These are phyloP conservation scores for Eremobia ochroleuca DNA, from an alignment of 2,888 invertebrate genomes.

Conservation along the genomic window DNA sequence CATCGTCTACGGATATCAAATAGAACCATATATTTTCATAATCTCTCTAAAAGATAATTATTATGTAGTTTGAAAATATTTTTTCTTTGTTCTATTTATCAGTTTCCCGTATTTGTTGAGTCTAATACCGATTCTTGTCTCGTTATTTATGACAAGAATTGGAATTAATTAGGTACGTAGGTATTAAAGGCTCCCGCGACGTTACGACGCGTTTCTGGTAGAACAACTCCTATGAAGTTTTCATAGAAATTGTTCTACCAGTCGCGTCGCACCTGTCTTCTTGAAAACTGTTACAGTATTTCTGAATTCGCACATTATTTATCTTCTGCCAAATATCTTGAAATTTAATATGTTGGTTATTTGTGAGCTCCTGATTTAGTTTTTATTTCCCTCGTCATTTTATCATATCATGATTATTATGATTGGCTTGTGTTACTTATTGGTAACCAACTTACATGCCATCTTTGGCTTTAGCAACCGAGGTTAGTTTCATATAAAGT, in stretches of 20 bases:
- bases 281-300: conserved; percentile 27
- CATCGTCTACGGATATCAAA: neutral
- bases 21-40: neutral
- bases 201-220: neutral
- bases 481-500: conserved; percentile 6
- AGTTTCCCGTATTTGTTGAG: conserved; percentile 25
- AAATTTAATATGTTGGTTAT: neutral
- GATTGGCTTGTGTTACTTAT: neutral
- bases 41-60: neutral
- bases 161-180: conserved; percentile 6
- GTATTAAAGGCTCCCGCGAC: neutral
- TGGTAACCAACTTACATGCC: conserved; percentile 2
- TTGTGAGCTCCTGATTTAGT: neutral
- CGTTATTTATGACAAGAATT: conserved; percentile 17
- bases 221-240: neutral
- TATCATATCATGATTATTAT: neutral
- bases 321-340: neutral
- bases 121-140: conserved; percentile 7
- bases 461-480: conserved; percentile 7
- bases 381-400: neutral
- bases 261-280: too few relatives aligned
- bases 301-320: neutral
- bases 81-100: conserved; percentile 12
- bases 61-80: neutral
- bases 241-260: neutral